Evolutionary conservation across 1,140 invertebrate genomes (phyloP).

Genomic region (Varroa destructor): DNA sequence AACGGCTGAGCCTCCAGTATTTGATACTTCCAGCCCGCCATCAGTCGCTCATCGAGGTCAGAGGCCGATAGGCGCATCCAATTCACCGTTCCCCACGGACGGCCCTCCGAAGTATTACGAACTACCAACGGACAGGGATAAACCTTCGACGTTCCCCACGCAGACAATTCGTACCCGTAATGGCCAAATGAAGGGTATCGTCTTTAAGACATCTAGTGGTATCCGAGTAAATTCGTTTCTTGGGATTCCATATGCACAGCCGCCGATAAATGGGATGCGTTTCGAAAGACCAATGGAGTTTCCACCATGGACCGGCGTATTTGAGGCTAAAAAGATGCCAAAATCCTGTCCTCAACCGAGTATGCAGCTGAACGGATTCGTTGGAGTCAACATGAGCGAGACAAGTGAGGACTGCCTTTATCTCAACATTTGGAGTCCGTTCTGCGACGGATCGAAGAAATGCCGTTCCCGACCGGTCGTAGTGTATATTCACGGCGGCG

Average conservation of each 20-base stretch:
- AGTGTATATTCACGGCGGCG: constrained; percentile 30
- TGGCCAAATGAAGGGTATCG: constrained; percentile 19
- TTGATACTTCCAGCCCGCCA: background rate
- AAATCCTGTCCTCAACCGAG: constrained; percentile 21
- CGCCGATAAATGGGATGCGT: background rate
- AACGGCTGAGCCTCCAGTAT: background rate
- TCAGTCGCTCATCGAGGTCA: background rate
- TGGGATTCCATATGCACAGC: constrained; percentile 16
- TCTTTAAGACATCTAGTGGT: background rate
- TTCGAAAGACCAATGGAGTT: constrained; percentile 26
- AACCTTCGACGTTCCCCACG: constrained; percentile 8
- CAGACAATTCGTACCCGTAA: constrained; percentile 8
- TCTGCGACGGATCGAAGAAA: constrained; percentile 32
- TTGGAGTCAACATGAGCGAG: constrained; percentile 2
- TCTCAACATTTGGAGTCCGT: constrained; percentile 66
- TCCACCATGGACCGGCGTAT: constrained; percentile 12
- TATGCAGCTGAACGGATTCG: constrained; percentile 10
- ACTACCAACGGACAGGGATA: background rate
- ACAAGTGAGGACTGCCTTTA: constrained; percentile 76
- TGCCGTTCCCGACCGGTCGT: constrained; percentile 28
- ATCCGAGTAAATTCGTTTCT: constrained; percentile 17
- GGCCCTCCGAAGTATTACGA: constrained; percentile 20
- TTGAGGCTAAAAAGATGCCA: constrained; percentile 14
- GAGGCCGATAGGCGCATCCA: no score
- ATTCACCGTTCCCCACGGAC: background rate